Conservation (phyloP, 2,888 invertebrate genomes). For the Temnothorax rugatulus region DNA sequence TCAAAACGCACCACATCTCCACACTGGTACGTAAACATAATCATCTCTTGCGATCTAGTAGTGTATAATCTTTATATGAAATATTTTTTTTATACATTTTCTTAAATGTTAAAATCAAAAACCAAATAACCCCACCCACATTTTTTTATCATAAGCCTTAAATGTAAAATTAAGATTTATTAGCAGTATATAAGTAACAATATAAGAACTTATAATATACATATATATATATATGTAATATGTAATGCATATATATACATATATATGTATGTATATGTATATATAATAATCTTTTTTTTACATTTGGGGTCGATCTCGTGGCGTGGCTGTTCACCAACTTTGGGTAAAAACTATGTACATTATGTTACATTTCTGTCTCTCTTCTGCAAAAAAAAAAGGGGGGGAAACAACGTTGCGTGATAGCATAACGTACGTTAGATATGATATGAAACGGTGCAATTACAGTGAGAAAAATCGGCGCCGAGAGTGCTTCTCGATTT, state of each 20-base stretch:
- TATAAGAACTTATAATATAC: constrained; percentile 53
- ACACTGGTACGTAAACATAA: constrained; percentile 32
- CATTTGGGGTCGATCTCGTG: constrained; percentile 38
- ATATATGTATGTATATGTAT: constrained; percentile 41
- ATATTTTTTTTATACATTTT: constrained; percentile 73
- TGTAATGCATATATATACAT: constrained; percentile 46
- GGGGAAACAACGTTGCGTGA: constrained; percentile 12
- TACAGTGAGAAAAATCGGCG: constrained; percentile 14
- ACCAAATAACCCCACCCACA: constrained; percentile 74
- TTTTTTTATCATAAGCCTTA: constrained; percentile 70
- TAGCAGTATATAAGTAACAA: constrained; percentile 69
- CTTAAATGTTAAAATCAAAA: constrained; percentile 71
- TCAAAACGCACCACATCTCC: constrained; percentile 14
- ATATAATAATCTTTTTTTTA: constrained; percentile 61
- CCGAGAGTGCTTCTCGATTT: neutral
- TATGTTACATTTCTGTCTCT: constrained; percentile 58
- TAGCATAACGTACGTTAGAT: neutral
- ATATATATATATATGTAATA: constrained; percentile 44
- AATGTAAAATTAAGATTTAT: constrained; percentile 72
- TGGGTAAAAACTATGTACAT: constrained; percentile 70
- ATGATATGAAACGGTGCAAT: neutral
- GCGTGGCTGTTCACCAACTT: constrained; percentile 42
- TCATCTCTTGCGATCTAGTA: constrained; percentile 19
- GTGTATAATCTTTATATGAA: constrained; percentile 53
- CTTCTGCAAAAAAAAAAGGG: neutral